These are phyloP conservation scores for Picus viridis DNA, from an alignment of 2,797 vertebrate genomes.

Conservation along the genomic window DNA sequence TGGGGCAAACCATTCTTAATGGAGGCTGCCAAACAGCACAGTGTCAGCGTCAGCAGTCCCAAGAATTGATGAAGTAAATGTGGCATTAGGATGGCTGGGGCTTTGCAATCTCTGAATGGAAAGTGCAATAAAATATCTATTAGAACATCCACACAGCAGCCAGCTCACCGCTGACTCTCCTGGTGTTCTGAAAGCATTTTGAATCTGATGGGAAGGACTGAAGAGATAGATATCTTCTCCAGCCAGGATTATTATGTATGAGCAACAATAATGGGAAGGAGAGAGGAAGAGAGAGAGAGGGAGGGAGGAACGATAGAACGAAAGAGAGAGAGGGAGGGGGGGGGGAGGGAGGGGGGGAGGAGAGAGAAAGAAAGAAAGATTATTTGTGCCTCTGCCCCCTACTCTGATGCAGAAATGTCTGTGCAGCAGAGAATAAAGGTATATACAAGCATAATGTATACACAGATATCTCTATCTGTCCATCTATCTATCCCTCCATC, in stretches of 20 bases:
- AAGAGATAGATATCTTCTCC: neutral
- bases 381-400: neutral
- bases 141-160: neutral
- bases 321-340: too few relatives aligned
- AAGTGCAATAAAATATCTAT: neutral
- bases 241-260: rapidly evolving
- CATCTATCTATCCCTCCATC: too few relatives aligned
- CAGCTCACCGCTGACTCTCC: neutral
- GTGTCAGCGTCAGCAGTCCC: constrained; percentile 27
- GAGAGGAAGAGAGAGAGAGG: neutral
- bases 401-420: neutral
- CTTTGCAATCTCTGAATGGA: neutral
- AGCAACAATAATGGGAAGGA: neutral
- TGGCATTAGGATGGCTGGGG: neutral
- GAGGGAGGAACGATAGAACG: too few relatives aligned
- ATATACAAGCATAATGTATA: neutral
- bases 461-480: neutral
- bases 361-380: neutral
- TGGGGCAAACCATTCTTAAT: constrained; percentile 27
- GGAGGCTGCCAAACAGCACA: constrained; percentile 30
- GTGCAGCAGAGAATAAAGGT: neutral
- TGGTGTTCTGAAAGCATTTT: neutral
- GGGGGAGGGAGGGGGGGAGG: too few relatives aligned
- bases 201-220: neutral
- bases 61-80: constrained; percentile 44